Conservation (phyloP, 2,797 vertebrate genomes). For the Petrocephalus schoutedeni region DNA sequence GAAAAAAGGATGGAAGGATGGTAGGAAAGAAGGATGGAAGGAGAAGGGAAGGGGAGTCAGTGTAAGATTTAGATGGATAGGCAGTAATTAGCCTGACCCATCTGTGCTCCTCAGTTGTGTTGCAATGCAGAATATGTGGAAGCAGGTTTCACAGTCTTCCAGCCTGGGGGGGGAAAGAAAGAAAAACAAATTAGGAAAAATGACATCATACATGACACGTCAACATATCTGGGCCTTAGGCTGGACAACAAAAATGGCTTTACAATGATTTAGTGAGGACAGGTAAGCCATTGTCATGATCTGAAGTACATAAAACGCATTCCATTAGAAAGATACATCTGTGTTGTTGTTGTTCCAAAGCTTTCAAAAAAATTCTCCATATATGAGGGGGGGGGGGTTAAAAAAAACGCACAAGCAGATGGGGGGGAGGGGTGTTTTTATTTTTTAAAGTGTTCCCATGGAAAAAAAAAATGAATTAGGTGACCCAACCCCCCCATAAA, state of each 20-base stretch:
- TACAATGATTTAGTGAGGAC: background rate
- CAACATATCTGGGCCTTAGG: conserved; percentile 8
- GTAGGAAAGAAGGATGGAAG: conserved; percentile 36
- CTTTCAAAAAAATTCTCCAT: background rate
- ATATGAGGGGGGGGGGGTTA: background rate
- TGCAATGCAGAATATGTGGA: conserved; percentile 33
- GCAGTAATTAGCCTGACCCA: conserved; percentile 40
- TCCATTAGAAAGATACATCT: background rate
- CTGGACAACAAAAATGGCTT: background rate
- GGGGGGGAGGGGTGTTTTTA: conserved; percentile 47
- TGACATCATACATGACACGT: background rate
- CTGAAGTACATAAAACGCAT: background rate
- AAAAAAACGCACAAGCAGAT: conserved; percentile 43
- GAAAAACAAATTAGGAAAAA: conserved; percentile 24
- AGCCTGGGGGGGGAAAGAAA: conserved; percentile 38
- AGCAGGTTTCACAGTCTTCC: conserved; percentile 35
- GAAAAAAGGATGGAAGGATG: conserved; percentile 14
- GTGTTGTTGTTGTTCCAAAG: too few species aligned
- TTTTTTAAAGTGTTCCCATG: conserved; percentile 54
- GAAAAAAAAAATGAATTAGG: conserved; percentile 65
- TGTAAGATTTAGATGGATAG: conserved; percentile 23
- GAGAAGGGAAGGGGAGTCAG: conserved; percentile 31
- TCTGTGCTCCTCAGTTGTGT: conserved; percentile 46
- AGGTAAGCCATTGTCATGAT: background rate
- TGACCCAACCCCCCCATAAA: conserved; percentile 52